Evolutionary conservation across 35 echinoderm and acorn worm genomes (phyloP), one percentile per base, ranked within the genome.

Genomic region (Apostichopus japonicus): DNA sequence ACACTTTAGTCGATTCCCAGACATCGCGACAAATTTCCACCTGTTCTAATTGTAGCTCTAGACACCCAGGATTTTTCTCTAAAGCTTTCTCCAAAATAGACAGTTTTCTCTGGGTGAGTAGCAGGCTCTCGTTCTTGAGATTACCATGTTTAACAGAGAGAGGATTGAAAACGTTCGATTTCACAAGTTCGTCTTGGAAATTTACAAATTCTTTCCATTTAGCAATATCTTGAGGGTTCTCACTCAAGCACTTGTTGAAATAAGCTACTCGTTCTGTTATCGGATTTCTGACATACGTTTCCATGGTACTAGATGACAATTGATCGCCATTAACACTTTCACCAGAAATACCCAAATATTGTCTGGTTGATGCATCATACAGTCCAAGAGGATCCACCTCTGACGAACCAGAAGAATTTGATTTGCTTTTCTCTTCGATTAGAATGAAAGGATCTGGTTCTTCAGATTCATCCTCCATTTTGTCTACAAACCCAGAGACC

Each of bases 11-110:
- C 9, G 56, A 27, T 52, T 92, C 88, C 97, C 95, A 99, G 6
- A 77, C 80, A 78, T 99, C 93, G 21, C 84, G 93, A 65, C 92
- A 93, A 6, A 99, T 61, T 92, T 99, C 95, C 27, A 96, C 33
- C 80, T 99, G 93, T 65, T 96, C 97, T 24, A 96, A 73, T 56
- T 96, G 93, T 10, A 99, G 77, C 23, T 93, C 87, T 17, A 96
- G 23, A 77, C 91, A 93, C 51, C 54, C 24, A 10, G 95, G 97
- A 61, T 99, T 99, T 16, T 56, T 57, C 61, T 93, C 81, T 5
- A 99, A 79, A 54, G 97, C 97, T 79, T 94, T 96, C 79, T 96
- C 95, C 62, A 99, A 79, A 71, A 99, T 99, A 16, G 95, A 44
- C 7, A 96, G 92, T 78, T 99, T 99, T 88, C 92, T 99, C 72